Evolutionary conservation across 1,140 invertebrate genomes (phyloP), one percentile per base, ranked within the genome.

Genomic region (Papilio aristodemus): DNA sequence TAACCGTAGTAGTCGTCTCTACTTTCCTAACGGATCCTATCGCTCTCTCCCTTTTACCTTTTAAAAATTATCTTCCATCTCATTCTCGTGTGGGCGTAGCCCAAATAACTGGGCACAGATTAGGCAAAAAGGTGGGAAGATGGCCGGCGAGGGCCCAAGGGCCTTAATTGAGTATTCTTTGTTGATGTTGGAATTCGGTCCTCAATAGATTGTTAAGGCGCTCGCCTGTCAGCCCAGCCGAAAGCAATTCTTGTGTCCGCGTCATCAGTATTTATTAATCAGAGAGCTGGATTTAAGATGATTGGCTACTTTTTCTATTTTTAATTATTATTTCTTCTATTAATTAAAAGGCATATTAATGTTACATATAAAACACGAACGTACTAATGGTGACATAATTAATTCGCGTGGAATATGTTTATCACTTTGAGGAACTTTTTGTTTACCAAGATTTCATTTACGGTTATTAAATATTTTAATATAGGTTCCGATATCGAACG

Each of bases 1-100:
- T 85, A 86, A 86, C 76, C 73, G 77, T 79, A 69, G 84, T 86
- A 86, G 84, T 86, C 75, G 71, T 72, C 69, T 78, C 77, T 78
- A 80, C 81, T 84, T 84, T 84, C 78, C 76, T 86, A 86, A 86
- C 84, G 83, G 84, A 74, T 72, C 67, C 57, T 72, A 58, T 73
- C 38, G 13, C 62, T 68, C 0, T 82, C 83, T 76, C 75, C 72
- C 64, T 82, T 68, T n/a, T 36, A 67, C 73, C 25, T 36, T 46
- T 46, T 14, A 46, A 10, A 14, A 69, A 67, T 22, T 32, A 70
- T 72, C 64, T 62, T 8, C 62, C 69, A 39, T 83, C 82, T 39
- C 39, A 68, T 22, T 80, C 73, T 73, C 8, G 68, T 75, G 80
- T 83, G 73, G 84, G 79, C 73, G 81, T 80, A 82, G 74, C 68